Base-by-base conservation (phyloP, 2,797 vertebrate genomes). In the Pitangus sulphuratus region DNA sequence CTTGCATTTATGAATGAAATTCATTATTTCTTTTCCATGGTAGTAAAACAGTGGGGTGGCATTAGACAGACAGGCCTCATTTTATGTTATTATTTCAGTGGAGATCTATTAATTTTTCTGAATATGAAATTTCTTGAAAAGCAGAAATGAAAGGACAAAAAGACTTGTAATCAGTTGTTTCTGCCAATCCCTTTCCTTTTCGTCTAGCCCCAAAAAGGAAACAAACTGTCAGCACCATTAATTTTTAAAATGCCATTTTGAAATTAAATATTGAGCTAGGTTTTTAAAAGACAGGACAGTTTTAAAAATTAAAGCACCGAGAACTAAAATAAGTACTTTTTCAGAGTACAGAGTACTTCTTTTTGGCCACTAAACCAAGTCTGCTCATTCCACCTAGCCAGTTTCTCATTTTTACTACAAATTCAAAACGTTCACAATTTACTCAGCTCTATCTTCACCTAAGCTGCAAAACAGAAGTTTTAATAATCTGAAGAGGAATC, bases 241-340 rank as follows among this genome's bases (percentile, higher is more conserved):
- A 90, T 87, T 89, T 95, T 95, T 95, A 56, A 97, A 90, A 82
- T 39, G 12, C 22, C 62, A 87, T 94, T 89, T 93, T 91, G 61
- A 91, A 90, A 95, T 93, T 84, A 93, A 97, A 92, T 86, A 96
- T 87, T 93, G 74, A 95, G 39, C 18, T 88, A 28, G 8, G 6
- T 70, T 95, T 94, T 66, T 58, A 89, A 78, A 64, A 90, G 80
- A 87, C 48, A 51, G 45, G 44, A 51, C 20, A 57, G 54, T 53
- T 94, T 95, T 95, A 94, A 96, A 95, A 92, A 91, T 88, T 91
- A 76, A 93, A 94, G 70, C 50, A 24, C 35, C 39, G 12, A 79
- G 25, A 93, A 82, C 26, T 45, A 42, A 92, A 56, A 28, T n/a
- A 72, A 85, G 60, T 95, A 74, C 39, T 84, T 87, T 71, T 82